Evolutionary conservation across 2,113 vertebrate genomes (phyloP).

Genomic region (Pristiophorus japonicus): DNA sequence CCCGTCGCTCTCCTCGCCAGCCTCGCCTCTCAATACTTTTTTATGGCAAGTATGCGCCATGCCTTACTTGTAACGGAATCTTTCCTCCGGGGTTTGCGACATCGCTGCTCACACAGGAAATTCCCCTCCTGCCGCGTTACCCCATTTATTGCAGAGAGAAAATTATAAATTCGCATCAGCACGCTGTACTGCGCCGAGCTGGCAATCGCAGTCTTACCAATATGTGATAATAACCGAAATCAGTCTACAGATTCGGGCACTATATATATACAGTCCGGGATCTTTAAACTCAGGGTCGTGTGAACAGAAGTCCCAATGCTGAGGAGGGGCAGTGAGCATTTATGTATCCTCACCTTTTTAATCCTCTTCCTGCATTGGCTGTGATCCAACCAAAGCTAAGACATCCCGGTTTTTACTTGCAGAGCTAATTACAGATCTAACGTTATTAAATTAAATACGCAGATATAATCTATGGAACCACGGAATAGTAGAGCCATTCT

Average conservation of each 20-base stretch:
- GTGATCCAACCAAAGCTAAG: background rate
- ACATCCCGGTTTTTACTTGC: background rate
- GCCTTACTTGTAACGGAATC: background rate
- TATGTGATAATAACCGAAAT: no score
- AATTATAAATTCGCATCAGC: background rate
- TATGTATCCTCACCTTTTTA: background rate
- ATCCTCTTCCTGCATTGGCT: background rate
- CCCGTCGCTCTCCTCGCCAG: background rate
- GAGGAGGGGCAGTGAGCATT: background rate
- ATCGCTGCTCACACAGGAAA: background rate
- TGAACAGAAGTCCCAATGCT: background rate
- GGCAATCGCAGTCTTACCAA: background rate
- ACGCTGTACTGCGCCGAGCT: background rate
- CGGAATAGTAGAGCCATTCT: no score
- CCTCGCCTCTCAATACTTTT: background rate
- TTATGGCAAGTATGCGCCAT: background rate
- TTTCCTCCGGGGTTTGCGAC: background rate
- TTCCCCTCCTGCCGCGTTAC: no score
- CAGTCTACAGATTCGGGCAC: no score
- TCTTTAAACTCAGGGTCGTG: background rate
- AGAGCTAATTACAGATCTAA: background rate
- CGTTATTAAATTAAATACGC: background rate
- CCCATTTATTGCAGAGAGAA: background rate
- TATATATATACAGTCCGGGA: background rate
- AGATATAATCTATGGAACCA: no score